Base-by-base conservation (phyloP, 2,888 invertebrate species). In the Bibio marci region DNA sequence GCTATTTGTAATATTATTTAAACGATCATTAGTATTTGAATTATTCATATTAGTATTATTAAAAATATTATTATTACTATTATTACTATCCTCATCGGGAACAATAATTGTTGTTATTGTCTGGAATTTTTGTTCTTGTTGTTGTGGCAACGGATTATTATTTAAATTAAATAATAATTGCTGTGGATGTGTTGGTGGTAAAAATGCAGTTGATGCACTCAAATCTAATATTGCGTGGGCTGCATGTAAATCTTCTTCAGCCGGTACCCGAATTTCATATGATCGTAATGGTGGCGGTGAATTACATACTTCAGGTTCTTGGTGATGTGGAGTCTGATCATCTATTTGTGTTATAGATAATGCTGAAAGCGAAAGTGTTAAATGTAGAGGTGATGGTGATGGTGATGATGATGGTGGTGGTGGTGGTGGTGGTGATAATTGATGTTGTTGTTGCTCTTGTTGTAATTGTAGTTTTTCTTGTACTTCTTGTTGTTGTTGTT, bases 141-240 rank as follows among this genome's bases (percentile, higher is more conserved):
- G 8, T 38, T 40, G 25, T 25, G 25, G 27, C 30, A 30, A 14
- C 15, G 33, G 17, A 37, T 38, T 14, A 22, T 8, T 8, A 22
- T 22, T 22, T 22, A 22, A 22, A 22, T 22, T 22, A 22, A 22
- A 22, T 42, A 40, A 22, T 33, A 35, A 18, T 42, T 43, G 31
- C 19, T 44, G 44, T 11, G 49, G 51, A 3, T 41, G 44, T 25
- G 41, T 15, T 43, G 73, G 71, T 41, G 75, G 66, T 48, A 80
- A 69, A 45, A 76, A 73, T 30, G 81, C 80, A 37, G 83, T 82
- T 38, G 86, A 82, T 47, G 87, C 81, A 60, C 87, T 87, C 45
- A 90, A 67, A 59, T 90, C 88, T 42, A 90, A 70, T 50, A 90
- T 87, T 13, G 88, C 86, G 56, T 86, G 86, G 3, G 86, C 87